These are phyloP conservation scores for Procavia capensis DNA, from an alignment of 2,113 vertebrate genomes.

Conservation along the genomic window DNA sequence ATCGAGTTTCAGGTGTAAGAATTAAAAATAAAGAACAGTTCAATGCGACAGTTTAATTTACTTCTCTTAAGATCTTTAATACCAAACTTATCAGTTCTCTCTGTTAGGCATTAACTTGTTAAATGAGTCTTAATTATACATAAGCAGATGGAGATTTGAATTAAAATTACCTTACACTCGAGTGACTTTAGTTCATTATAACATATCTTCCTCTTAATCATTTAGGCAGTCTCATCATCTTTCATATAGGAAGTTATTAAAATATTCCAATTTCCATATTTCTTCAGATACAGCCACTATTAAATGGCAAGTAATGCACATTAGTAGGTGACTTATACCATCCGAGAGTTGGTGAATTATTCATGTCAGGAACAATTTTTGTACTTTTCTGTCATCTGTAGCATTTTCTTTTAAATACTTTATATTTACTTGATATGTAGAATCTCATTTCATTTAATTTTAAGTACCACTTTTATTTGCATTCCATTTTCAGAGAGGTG, in stretches of 20 bases:
- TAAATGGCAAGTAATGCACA: constrained; percentile 88
- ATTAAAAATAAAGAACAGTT: constrained; percentile 87
- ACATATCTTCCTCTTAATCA: constrained; percentile 94
- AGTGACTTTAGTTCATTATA: constrained; percentile 96
- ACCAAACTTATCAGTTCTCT: constrained; percentile 90
- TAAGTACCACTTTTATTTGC: constrained; percentile 76
- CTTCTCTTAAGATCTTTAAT: constrained; percentile 90
- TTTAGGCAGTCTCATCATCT: constrained; percentile 92
- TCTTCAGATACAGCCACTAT: constrained; percentile 90
- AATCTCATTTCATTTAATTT: constrained; percentile 83
- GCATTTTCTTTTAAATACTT: constrained; percentile 85
- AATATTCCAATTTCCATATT: constrained; percentile 91
- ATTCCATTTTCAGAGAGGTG: constrained; percentile 48
- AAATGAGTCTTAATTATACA: constrained; percentile 95
- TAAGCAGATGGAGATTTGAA: constrained; percentile 96
- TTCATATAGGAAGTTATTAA: constrained; percentile 91
- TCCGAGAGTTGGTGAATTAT: constrained; percentile 87
- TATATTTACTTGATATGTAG: constrained; percentile 83
- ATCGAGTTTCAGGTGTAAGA: constrained; percentile 84
- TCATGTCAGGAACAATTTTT: constrained; percentile 87
- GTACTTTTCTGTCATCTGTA: constrained; percentile 85
- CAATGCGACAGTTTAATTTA: constrained; percentile 90
- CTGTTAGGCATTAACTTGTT: constrained; percentile 93
- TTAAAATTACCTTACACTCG: constrained; percentile 96
- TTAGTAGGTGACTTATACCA: constrained; percentile 88